Evolutionary conservation across 2,888 invertebrate species (phyloP).

Genomic region (Micoletzkya japonica): DNA sequence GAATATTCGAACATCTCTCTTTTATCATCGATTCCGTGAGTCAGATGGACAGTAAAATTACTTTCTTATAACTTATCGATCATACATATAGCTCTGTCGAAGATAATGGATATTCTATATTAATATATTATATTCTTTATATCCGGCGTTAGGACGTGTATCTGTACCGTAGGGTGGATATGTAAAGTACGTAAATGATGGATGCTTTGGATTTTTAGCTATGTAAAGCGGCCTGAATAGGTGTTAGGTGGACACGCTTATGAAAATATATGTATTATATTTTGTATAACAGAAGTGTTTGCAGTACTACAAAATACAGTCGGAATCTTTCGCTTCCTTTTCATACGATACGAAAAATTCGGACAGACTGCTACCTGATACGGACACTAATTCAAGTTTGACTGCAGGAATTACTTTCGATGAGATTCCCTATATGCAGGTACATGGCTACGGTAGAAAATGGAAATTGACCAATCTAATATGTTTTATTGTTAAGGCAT

Average conservation of each 20-base stretch:
- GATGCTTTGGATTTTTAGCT: too few relatives aligned
- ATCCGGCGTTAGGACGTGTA: too few relatives aligned
- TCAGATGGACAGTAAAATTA: neutral
- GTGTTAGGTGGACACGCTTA: too few relatives aligned
- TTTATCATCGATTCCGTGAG: slow-evolving; percentile 48
- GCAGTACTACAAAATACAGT: slow-evolving; percentile 59
- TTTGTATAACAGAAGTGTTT: slow-evolving; percentile 31
- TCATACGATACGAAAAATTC: slow-evolving; percentile 49
- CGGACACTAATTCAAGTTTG: slow-evolving; percentile 32
- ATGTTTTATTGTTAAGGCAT: slow-evolving; percentile 31
- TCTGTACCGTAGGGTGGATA: too few relatives aligned
- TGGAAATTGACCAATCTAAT: neutral
- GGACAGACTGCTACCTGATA: neutral
- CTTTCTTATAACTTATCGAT: too few relatives aligned
- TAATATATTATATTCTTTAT: too few relatives aligned
- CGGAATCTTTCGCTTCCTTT: slow-evolving; percentile 62
- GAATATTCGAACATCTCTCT: slow-evolving; percentile 55
- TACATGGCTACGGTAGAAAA: neutral
- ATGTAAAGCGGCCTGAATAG: too few relatives aligned
- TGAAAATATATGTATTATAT: too few relatives aligned
- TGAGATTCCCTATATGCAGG: slow-evolving; percentile 43
- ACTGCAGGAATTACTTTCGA: slow-evolving; percentile 38
- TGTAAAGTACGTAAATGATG: too few relatives aligned
- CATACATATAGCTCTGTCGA: neutral
- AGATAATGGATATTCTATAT: too few relatives aligned